Evolutionary conservation across 2,797 vertebrate genomes (phyloP).

Genomic region (Triplophysa yarkandensis): DNA sequence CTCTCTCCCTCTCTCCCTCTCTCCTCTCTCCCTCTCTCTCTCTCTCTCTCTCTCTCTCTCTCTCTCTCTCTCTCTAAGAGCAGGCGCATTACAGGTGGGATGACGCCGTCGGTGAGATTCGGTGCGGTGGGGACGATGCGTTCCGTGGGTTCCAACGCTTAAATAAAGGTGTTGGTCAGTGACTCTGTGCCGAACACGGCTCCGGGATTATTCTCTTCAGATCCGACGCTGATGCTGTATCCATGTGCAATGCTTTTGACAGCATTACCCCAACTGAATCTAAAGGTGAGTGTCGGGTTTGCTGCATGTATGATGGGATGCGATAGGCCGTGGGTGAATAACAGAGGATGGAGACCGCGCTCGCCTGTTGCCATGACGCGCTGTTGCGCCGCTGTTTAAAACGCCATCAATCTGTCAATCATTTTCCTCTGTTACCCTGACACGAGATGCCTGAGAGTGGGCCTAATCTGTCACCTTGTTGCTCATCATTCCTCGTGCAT

Average conservation of each 20-base stretch:
- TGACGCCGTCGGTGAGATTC: conserved; percentile 72
- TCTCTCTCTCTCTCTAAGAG: conserved; percentile 63
- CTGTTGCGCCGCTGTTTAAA: conserved; percentile 43
- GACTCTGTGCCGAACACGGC: conserved; percentile 34
- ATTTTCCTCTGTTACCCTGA: conserved; percentile 25
- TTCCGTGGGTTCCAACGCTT: conserved; percentile 39
- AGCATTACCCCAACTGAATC: conserved; percentile 60
- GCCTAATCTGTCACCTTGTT: conserved; percentile 27
- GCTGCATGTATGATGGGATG: conserved; percentile 1
- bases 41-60: too few relatives aligned
- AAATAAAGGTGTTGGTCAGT: conserved; percentile 29
- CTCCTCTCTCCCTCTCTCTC: too few relatives aligned
- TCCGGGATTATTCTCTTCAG: conserved; percentile 38
- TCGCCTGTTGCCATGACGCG: conserved; percentile 66
- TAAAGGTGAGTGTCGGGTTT: conserved; percentile 55
- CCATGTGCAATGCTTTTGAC: conserved; percentile 62
- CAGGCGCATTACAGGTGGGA: conserved; percentile 60
- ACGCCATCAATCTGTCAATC: conserved; percentile 34
- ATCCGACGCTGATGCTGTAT: conserved; percentile 45
- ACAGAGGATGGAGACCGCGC: conserved; percentile 64
- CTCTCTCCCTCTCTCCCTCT: too few relatives aligned
- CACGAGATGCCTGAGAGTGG: conserved; percentile 15
- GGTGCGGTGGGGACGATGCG: conserved; percentile 47
- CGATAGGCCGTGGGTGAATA: conserved; percentile 45
- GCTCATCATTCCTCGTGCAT: too few relatives aligned